phyloP scores from a whole-genome alignment of 1,140 invertebrate genomes.

The Araneus ventricosus region DNA sequence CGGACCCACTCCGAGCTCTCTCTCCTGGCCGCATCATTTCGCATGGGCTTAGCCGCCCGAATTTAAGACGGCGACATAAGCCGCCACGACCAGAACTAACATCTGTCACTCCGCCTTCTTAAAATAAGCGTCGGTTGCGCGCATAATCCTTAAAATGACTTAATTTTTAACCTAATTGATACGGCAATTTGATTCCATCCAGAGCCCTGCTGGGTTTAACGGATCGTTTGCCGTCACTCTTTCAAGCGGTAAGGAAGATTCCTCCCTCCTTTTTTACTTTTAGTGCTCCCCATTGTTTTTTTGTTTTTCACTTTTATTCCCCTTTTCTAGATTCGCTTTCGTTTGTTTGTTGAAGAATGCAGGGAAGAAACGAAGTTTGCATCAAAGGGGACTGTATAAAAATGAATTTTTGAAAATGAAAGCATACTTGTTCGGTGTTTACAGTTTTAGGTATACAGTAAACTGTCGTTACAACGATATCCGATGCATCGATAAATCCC shows the following conservation, averaged over 20 bases:
- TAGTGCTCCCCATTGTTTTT: neutral
- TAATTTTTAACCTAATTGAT: slow-evolving; percentile 73
- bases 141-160: slow-evolving; percentile 62
- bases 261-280: neutral
- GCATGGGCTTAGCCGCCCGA: slow-evolving; percentile 6
- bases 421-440: too few species aligned
- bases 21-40: slow-evolving; percentile 11
- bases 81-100: slow-evolving; percentile 34
- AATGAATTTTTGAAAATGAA: neutral
- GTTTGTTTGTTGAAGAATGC: slow-evolving; percentile 21
- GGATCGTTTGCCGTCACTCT: slow-evolving; percentile 51
- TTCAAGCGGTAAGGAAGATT: neutral
- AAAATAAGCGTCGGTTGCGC: slow-evolving; percentile 60
- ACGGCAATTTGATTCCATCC: slow-evolving; percentile 61
- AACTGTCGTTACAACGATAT: too few species aligned
- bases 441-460: too few species aligned
- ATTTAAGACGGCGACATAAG: slow-evolving; percentile 41
- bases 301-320: neutral
- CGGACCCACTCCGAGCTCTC: neutral
- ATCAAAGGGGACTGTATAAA: neutral
- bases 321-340: slow-evolving; percentile 15
- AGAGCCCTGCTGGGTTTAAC: neutral
- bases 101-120: slow-evolving; percentile 68
- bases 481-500: too few species aligned
- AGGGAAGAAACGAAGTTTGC: neutral